Evolutionary conservation across 2,113 vertebrate genomes (phyloP), one percentile per base, ranked within the genome.

Genomic region (Ictidomys tridecemlineatus): DNA sequence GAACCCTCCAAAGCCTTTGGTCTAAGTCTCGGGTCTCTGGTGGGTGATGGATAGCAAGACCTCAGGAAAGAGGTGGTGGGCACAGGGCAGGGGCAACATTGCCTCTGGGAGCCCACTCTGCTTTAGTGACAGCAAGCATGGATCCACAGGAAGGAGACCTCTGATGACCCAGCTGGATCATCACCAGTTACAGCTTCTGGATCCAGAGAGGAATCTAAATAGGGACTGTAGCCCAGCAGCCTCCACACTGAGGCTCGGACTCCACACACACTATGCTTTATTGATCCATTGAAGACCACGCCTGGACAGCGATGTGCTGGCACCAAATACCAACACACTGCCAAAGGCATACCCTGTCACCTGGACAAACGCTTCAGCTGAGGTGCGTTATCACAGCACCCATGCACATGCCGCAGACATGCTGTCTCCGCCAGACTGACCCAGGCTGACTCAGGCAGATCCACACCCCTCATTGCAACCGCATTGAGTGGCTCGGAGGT

Each of bases 1-100:
- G 74, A 91, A 85, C 72, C 56, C 70, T 93, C 34, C 56, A 77
- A 85, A 88, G 82, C 28, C 24, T 78, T 85, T 73, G 45, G 39
- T 37, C 70, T 67, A 79, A 72, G 37, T 74, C 92, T 86, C 76
- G 39, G 76, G 79, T 70, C 69, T 90, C 22, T 39, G 48, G 32
- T 56, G 13, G 6, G 8, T 86, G 91, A 85, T 65, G 34, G 14
- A 51, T 69, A 85, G 83, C 14, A 77, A 42, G n/a, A 69, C 63
- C 74, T 70, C 13, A 63, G 34, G 61, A 16, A 91, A 79, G 53
- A 1, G 13, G 56, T 73, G 37, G 17, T 72, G 24, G 69, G 28
- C 56, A 3, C 8, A 4, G 22, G 61, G 39, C 37, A 5, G 12
- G 20, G 20, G 34, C 32, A n/a, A 5, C 9, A 17, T 65, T 65